Conservation (phyloP, 23 tunicate genomes). For the Corella eumyota region DNA sequence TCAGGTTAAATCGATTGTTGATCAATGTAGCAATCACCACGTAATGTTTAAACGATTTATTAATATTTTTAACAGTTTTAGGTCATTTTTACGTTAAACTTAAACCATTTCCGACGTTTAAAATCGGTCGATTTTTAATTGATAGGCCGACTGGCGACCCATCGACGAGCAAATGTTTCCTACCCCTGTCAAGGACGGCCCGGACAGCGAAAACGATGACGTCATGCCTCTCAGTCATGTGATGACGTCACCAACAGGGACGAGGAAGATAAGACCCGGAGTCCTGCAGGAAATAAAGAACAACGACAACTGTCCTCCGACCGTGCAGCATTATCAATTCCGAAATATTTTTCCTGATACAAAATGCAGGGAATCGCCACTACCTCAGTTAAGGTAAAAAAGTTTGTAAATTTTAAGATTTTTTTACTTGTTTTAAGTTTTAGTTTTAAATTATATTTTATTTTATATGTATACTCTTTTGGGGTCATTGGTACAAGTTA, state of each 20-base stretch:
- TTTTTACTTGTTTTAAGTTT: background rate
- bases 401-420: background rate
- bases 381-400: slow-evolving; percentile 38
- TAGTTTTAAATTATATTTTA: background rate
- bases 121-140: too few species aligned
- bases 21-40: too few species aligned
- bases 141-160: slow-evolving; percentile 36
- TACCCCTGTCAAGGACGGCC: slow-evolving; percentile 37
- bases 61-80: too few species aligned
- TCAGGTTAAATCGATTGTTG: too few species aligned
- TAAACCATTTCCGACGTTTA: too few species aligned
- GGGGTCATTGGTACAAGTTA: background rate
- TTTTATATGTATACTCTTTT: background rate
- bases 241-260: slow-evolving; percentile 11
- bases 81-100: too few species aligned
- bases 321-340: slow-evolving; percentile 21
- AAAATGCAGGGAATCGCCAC: slow-evolving; percentile 24
- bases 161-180: slow-evolving; percentile 52
- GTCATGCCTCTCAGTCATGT: background rate
- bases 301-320: background rate
- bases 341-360: slow-evolving; percentile 28
- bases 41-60: too few species aligned
- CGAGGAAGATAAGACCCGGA: slow-evolving; percentile 24
- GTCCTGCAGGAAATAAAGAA: slow-evolving; percentile 27
- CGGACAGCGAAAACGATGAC: slow-evolving; percentile 38